Conservation (phyloP, 2,113 vertebrate species). For the Apistogramma diplotaenia region DNA sequence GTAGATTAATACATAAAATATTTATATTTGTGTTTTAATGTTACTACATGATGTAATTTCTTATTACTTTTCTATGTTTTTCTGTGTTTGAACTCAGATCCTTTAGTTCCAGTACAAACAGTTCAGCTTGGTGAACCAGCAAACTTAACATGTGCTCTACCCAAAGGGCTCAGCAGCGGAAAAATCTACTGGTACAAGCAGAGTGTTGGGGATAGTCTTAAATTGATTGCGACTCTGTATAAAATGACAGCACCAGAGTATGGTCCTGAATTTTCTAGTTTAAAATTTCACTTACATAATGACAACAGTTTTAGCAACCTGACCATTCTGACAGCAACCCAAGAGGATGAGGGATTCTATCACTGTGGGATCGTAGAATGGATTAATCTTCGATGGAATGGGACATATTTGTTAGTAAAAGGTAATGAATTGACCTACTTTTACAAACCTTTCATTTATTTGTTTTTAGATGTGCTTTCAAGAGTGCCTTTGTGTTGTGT, state of each 20-base stretch:
- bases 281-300: too few species aligned
- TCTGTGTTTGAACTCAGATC: background rate
- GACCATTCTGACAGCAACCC: too few species aligned
- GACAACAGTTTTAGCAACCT: too few species aligned
- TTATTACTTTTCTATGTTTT: background rate
- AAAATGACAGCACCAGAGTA: background rate
- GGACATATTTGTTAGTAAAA: slow-evolving; percentile 6
- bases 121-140: too few species aligned
- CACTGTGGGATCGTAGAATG: slow-evolving; percentile 7
- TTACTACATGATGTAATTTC: too few species aligned
- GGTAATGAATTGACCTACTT: background rate
- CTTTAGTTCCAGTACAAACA: too few species aligned
- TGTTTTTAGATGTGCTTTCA: fast-evolving
- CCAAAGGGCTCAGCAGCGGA: too few species aligned
- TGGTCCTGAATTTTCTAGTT: too few species aligned
- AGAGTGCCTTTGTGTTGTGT: background rate
- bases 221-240: background rate
- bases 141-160: too few species aligned
- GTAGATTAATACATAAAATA: too few species aligned
- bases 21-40: too few species aligned
- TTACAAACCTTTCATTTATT: fast-evolving
- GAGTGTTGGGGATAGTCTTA: background rate
- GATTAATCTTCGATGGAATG: background rate
- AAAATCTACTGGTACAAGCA: too few species aligned
- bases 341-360: background rate